A percentile compares a stretch with the other conserved stretches of the same genome.
These are phyloP conservation scores for Luffia ferchaultella DNA, from an alignment of 2,888 invertebrate genomes.

Conservation along the genomic window DNA sequence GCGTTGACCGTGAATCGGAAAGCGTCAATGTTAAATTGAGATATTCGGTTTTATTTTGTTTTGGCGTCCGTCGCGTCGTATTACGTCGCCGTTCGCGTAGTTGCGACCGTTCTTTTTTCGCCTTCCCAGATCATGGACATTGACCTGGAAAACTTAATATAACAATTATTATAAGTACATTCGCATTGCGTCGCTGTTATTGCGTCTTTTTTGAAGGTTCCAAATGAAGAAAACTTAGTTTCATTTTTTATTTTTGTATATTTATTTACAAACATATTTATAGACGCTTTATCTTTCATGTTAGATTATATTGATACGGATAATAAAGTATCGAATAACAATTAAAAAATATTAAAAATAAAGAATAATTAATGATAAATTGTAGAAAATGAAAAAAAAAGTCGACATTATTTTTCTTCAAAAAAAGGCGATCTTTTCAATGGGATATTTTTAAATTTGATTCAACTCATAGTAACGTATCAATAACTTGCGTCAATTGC, in stretches of 20 bases:
- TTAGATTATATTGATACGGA: too few species aligned
- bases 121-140: conserved; percentile 28
- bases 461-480: too few species aligned
- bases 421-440: background rate
- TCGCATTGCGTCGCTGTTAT: background rate
- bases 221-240: too few species aligned
- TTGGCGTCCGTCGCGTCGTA: background rate
- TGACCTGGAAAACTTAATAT: conserved; percentile 39
- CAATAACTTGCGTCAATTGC: too few species aligned
- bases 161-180: conserved; percentile 19
- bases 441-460: too few species aligned
- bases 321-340: too few species aligned
- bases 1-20: conserved; percentile 1
- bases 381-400: background rate
- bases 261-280: too few species aligned
- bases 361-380: background rate
- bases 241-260: too few species aligned
- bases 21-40: background rate
- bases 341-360: background rate
- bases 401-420: too few species aligned
- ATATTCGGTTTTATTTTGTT: background rate
- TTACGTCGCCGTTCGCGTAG: conserved; percentile 3
- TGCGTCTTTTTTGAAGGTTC: too few species aligned
- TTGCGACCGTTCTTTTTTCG: conserved; percentile 17
- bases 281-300: too few species aligned